A percentile compares a stretch with the other conserved stretches of the same genome.
Evolutionary conservation across 2,888 invertebrate genomes (phyloP).

Genomic region (Drosophila austrosaltans): DNA sequence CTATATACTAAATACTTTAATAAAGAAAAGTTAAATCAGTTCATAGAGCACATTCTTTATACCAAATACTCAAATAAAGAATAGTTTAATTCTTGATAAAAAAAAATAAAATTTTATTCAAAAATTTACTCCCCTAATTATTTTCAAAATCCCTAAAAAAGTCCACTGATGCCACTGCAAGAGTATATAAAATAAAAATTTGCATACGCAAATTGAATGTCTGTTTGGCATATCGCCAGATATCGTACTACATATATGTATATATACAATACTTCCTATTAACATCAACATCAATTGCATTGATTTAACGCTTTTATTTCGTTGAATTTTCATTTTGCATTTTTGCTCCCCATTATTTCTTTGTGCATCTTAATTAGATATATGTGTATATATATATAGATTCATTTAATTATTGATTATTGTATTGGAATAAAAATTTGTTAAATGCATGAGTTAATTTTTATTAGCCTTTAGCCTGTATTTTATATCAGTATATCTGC

Average conservation of each 20-base stretch:
- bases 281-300: slow-evolving; percentile 1
- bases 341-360: not conserved
- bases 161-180: not conserved
- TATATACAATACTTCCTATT: not conserved
- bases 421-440: not conserved
- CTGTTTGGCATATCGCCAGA: not conserved
- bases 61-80: too few relatives aligned
- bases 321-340: not conserved
- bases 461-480: not conserved
- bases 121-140: too few relatives aligned
- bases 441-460: not conserved
- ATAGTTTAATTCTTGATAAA: too few relatives aligned
- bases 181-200: not conserved
- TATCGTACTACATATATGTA: not conserved
- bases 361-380: slow-evolving; percentile 4
- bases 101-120: too few relatives aligned
- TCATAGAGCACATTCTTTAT: too few relatives aligned
- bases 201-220: slow-evolving; percentile 1
- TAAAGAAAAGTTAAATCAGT: too few relatives aligned
- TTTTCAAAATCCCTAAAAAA: not conserved
- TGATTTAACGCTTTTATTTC: slow-evolving; percentile 15
- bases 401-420: not conserved
- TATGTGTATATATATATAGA: not conserved
- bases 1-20: too few relatives aligned
- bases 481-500: not conserved